These are phyloP conservation scores for Eupithecia exiguata DNA, from an alignment of 2,888 invertebrate genomes.

Conservation along the genomic window DNA sequence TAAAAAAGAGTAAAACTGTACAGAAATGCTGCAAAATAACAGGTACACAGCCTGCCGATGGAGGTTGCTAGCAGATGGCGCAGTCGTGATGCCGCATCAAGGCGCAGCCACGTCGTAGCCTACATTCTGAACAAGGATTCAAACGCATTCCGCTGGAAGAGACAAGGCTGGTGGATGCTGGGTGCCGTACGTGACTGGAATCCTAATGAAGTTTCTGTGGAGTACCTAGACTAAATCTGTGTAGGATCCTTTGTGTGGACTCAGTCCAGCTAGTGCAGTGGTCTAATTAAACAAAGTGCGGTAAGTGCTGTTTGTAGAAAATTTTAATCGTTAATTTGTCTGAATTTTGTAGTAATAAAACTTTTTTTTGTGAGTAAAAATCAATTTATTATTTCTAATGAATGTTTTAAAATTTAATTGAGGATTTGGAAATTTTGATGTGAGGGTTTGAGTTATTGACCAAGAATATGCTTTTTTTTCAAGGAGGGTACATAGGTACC, in stretches of 20 bases:
- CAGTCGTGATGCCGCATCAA: conserved; percentile 68
- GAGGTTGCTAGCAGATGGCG: conserved; percentile 34
- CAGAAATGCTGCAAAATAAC: neutral
- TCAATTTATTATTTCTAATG: too few species aligned
- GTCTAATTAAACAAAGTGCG: neutral
- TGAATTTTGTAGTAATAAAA: too few species aligned
- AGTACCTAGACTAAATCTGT: neutral
- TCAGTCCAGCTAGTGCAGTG: neutral
- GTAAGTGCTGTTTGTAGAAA: neutral
- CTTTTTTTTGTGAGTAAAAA: too few species aligned
- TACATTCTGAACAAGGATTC: conserved; percentile 49
- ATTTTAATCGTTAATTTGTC: too few species aligned
- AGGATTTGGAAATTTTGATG: too few species aligned
- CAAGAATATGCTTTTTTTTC: too few species aligned
- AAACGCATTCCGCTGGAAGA: conserved; percentile 34
- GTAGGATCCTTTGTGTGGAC: neutral
- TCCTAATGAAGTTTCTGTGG: neutral
- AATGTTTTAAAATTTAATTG: too few species aligned
- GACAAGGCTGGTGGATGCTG: conserved; percentile 5
- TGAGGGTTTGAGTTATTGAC: too few species aligned
- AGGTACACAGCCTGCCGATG: neutral
- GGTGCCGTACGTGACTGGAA: neutral
- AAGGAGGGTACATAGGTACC: too few species aligned
- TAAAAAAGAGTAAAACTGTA: neutral
- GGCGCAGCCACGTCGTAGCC: conserved; percentile 55